Base-by-base conservation (phyloP, 2,113 vertebrate genomes). In the Campylorhamphus procurvoides region DNA sequence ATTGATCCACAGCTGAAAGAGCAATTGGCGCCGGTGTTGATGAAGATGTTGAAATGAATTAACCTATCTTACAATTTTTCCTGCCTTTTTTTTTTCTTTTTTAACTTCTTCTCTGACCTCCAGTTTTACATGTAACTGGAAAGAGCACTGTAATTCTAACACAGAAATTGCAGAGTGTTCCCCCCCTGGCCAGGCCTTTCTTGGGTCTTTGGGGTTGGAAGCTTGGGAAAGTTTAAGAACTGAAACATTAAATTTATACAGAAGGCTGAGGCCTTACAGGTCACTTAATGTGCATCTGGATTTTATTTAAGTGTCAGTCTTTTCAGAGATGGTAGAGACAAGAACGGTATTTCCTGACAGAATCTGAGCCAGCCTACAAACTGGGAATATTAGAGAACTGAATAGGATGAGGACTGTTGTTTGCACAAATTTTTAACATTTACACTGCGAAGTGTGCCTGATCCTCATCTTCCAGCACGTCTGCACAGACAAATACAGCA, bases 31-130 rank as follows among this genome's bases (percentile, higher is more conserved):
- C 91, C 97, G 23, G 58, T 69, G 67, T 63, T 98, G 29, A 78
- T 96, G 84, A 99, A 98, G 96, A 10, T 97, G 89, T 97, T 98
- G 93, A 95, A 97, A 86, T 97, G 95, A 97, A 84, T 66, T 55
- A 49, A 89, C 14, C 67, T 71, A 13, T 29, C 17, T 60, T 52
- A 58, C 19, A 10, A n/a, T 46, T 94, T 88, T 84, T 50, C 22
- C 23, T 90, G 52, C 29, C 19, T 20, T 56, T 49, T 27, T 56
- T 23, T 58, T 40, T 40, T 74, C 3, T 14, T 47, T 76, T 75
- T 74, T n/a, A 47, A 58, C 28, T 15, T 44, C 37, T 58, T 55
- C 82, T 89, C 42, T 91, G 56, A 73, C 27, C n/a, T 63, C 73
- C 91, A 89, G 52, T 90, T 89, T 62, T 78, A 55, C 37, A 12